Percentiles rank a stretch among this genome's conserved stretches.
Evolutionary conservation across 2,888 invertebrate species (phyloP).

Genomic region (Gymnosoma rotundatum): DNA sequence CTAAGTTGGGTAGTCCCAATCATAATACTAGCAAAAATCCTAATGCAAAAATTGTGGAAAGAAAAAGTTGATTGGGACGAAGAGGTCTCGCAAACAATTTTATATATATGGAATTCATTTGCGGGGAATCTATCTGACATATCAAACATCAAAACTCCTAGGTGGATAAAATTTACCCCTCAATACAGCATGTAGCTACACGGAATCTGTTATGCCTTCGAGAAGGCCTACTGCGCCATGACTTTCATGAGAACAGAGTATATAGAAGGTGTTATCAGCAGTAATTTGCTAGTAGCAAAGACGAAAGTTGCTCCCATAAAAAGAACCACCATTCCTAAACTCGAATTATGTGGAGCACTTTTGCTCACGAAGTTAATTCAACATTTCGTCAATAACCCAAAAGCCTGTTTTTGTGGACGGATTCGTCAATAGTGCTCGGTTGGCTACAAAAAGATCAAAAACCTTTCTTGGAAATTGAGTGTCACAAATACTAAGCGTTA

Average conservation of each 20-base stretch:
- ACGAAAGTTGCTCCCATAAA: slow-evolving; percentile 29
- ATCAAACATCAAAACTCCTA: no score
- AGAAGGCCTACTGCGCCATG: no score
- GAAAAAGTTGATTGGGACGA: no score
- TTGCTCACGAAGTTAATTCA: background rate
- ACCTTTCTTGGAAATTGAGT: slow-evolving; percentile 6
- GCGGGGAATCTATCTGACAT: no score
- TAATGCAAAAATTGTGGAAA: no score
- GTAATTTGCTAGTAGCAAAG: slow-evolving; percentile 10
- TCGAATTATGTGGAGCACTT: slow-evolving; percentile 27
- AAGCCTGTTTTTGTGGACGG: slow-evolving; percentile 12
- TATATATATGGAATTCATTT: no score
- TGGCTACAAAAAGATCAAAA: slow-evolving; percentile 10
- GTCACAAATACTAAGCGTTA: background rate
- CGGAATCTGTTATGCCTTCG: no score
- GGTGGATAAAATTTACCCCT: no score
- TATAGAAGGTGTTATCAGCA: background rate
- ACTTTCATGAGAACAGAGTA: background rate
- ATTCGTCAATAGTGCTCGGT: slow-evolving; percentile 7
- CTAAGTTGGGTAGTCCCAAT: no score
- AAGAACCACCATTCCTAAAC: slow-evolving; percentile 14
- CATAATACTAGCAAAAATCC: no score
- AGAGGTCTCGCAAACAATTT: no score
- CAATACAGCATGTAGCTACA: no score
- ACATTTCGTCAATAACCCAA: background rate